Conservation (phyloP, 2,797 vertebrate species). For the Numenius phaeopus region DNA sequence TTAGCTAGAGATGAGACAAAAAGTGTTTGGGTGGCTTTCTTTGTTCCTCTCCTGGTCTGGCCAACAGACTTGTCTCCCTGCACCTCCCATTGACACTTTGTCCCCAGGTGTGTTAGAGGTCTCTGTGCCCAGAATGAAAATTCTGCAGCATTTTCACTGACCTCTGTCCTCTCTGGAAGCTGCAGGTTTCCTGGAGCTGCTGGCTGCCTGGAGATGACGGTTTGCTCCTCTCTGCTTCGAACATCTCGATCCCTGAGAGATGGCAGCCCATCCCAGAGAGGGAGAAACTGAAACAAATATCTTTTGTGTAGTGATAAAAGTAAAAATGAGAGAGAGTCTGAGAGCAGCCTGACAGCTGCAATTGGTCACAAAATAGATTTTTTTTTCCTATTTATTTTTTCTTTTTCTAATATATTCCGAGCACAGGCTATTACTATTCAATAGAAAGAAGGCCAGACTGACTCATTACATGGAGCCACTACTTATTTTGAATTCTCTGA, state of each 20-base stretch:
- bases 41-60: neutral
- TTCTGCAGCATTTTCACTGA: neutral
- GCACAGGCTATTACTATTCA: neutral
- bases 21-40: neutral
- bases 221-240: neutral
- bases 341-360: neutral
- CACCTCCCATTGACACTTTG: neutral
- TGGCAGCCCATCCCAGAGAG: neutral
- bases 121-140: accelerated
- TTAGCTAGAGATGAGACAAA: neutral
- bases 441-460: neutral
- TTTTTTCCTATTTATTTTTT: slow-evolving; percentile 32
- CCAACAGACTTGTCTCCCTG: neutral
- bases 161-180: neutral
- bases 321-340: neutral
- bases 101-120: neutral
- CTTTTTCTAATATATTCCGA: slow-evolving; percentile 5
- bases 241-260: neutral
- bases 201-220: neutral
- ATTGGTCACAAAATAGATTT: slow-evolving; percentile 1
- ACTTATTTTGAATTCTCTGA: neutral
- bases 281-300: neutral
- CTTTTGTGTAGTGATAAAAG: neutral
- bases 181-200: neutral
- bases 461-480: neutral